phyloP scores from a whole-genome alignment of 2,797 vertebrate species.

The Prionace glauca region DNA sequence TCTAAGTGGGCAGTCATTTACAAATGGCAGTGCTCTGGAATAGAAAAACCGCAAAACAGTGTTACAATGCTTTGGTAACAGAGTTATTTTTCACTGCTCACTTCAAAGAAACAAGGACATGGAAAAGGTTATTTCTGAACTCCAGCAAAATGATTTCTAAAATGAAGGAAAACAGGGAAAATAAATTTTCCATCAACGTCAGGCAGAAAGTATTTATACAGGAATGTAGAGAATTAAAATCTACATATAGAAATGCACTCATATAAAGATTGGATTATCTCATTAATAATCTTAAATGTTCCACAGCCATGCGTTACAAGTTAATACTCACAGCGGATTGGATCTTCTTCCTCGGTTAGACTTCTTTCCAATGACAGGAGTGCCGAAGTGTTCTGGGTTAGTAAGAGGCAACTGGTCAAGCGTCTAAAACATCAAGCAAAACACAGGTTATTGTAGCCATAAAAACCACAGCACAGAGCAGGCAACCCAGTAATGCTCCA shows the following conservation, averaged over 20 bases:
- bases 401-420: constrained; percentile 72
- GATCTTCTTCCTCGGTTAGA: constrained; percentile 66
- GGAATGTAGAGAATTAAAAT: background rate
- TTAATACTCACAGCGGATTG: constrained; percentile 54
- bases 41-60: too few species aligned
- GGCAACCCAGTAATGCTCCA: background rate
- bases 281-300: background rate
- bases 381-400: constrained; percentile 72
- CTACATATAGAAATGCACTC: background rate
- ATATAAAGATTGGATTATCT: background rate
- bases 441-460: background rate
- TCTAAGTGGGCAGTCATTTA: background rate
- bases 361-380: constrained; percentile 73
- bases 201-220: background rate
- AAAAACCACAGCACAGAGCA: background rate
- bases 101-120: background rate
- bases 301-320: too few species aligned
- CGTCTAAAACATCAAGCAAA: constrained; percentile 52
- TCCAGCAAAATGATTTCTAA: background rate
- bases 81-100: background rate
- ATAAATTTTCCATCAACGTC: background rate
- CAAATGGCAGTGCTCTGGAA: background rate
- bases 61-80: background rate
- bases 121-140: background rate
- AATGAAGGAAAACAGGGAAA: background rate